Percentiles rank a stretch among this genome's conserved stretches.
Conservation (phyloP, 2,113 vertebrate species). For the Serilophus lunatus region DNA sequence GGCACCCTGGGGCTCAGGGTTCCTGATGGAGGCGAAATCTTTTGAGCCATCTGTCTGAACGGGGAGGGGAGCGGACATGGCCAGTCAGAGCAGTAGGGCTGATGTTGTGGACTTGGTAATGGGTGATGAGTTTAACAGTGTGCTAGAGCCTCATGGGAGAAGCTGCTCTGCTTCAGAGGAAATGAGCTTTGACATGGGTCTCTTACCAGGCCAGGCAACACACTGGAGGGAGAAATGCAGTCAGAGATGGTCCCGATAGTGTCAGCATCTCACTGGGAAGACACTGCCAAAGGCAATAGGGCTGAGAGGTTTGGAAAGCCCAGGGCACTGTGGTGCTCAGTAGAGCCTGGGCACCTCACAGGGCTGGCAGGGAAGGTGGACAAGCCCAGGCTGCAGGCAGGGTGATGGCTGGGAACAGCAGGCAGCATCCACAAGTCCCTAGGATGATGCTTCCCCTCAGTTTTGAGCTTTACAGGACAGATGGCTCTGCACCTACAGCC, state of each 20-base stretch:
- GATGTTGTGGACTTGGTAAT: rapidly evolving
- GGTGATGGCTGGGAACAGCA: background rate
- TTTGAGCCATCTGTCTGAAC: background rate
- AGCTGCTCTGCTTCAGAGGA: background rate
- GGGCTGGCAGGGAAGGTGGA: background rate
- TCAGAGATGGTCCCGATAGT: background rate
- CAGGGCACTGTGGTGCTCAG: rapidly evolving
- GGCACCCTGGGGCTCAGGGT: rapidly evolving
- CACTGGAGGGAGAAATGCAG: background rate
- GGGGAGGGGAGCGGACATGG: rapidly evolving
- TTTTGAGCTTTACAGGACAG: background rate
- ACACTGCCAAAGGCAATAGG: background rate
- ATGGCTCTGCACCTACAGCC: background rate
- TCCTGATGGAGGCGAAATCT: background rate
- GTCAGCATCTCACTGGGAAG: background rate
- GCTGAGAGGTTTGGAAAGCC: background rate
- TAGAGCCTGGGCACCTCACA: rapidly evolving
- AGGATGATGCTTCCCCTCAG: rapidly evolving
- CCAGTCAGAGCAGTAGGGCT: background rate
- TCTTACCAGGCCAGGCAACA: background rate
- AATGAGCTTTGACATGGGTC: background rate
- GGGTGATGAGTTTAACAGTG: background rate
- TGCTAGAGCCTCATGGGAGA: background rate
- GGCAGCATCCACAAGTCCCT: rapidly evolving
- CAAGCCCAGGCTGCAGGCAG: background rate